Base-by-base conservation (phyloP, 2,797 vertebrate genomes). In the Mormyrus proboscirostris region DNA sequence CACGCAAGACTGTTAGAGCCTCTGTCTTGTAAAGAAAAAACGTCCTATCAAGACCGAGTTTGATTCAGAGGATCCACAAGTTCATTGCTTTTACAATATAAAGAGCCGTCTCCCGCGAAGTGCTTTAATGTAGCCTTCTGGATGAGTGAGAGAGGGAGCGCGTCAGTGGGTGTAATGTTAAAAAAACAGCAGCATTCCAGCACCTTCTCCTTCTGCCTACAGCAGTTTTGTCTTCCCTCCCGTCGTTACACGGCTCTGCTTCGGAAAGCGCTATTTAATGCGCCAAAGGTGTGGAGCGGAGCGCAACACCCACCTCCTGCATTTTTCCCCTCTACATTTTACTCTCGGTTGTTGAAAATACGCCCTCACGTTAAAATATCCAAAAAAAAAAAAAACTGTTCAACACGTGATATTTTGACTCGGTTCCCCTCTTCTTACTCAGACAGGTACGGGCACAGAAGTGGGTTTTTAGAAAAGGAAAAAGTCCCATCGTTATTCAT, bases 141-240 rank as follows among this genome's bases (percentile, higher is more conserved):
- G 38, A 82, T 19, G 65, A 73, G 65, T 44, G 38, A 82, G 76
- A 38, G 69, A 82, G 76, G 76, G 76, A 82, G 76, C 76, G 33
- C 14, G 33, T 49, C 16, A 83, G 79, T 83, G 41, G 9, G 47
- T 53, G 51, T 38, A 86, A 86, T 57, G 85, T 86, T 55, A 55
- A 51, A 53, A 86, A 57, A 96, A 95, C 96, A 93, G 92, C 90
- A 95, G 94, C 95, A 96, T 96, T 96, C 95, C 96, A 92, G 82
- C 49, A 93, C 93, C 93, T 93, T 93, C 95, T 94, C 92, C 93
- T 95, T 94, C 93, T 90, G 95, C 95, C 95, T 94, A 94, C 93
- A 94, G 95, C 94, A 92, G 91, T 93, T 93, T 92, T 79, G 91
- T 92, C 94, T 95, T 94, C 94, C 95, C 91, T 94, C 91, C 93